These are phyloP conservation scores for Clarias batrachus DNA, from an alignment of 2,113 vertebrate species.

Conservation along the genomic window DNA sequence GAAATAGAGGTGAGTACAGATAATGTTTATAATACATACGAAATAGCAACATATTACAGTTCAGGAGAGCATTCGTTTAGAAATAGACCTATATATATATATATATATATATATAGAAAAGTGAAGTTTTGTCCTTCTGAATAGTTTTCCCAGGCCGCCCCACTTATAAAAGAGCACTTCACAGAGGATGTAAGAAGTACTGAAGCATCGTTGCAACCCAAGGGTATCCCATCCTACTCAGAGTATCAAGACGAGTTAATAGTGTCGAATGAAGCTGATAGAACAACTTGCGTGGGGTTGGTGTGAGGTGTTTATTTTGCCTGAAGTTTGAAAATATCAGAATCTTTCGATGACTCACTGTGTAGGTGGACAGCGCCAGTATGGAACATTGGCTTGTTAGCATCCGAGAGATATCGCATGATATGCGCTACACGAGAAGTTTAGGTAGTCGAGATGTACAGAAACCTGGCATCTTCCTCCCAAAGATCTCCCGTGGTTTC, in stretches of 20 bases:
- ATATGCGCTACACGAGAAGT: background rate
- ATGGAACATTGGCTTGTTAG: slow-evolving; percentile 18
- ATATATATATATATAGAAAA: background rate
- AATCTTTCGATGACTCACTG: slow-evolving; percentile 27
- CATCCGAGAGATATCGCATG: background rate
- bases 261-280: slow-evolving; percentile 12
- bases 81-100: background rate
- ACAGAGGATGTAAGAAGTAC: slow-evolving; percentile 2
- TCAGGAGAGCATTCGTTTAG: background rate
- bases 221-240: slow-evolving; percentile 31
- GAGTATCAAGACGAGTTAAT: slow-evolving; percentile 10
- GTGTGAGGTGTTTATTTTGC: slow-evolving; percentile 35
- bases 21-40: background rate
- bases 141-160: background rate
- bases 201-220: background rate
- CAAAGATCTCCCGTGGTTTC: background rate
- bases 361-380: slow-evolving; percentile 33
- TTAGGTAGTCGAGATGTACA: background rate
- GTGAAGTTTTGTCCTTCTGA: background rate
- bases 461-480: background rate
- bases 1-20: background rate
- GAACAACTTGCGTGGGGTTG: slow-evolving; percentile 38
- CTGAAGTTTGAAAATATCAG: slow-evolving; percentile 42
- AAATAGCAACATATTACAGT: background rate
- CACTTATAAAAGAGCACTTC: background rate